phyloP scores from a whole-genome alignment of 2,113 vertebrate genomes.

The Alexandromys fortis region DNA sequence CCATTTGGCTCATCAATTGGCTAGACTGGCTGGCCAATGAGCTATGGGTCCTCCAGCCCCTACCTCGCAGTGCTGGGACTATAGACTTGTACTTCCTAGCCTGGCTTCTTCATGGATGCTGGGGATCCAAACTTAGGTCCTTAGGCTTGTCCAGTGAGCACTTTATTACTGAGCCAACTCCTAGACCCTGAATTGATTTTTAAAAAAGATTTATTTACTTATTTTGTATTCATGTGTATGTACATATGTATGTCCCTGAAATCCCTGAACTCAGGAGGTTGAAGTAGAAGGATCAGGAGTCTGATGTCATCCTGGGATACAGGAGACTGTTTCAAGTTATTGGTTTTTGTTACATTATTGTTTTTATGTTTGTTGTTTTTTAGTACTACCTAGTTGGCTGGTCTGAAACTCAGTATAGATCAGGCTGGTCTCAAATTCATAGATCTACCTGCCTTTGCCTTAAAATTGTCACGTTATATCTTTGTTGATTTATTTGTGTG shows the following conservation, averaged over 20 bases:
- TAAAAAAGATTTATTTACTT: background rate
- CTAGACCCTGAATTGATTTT: background rate
- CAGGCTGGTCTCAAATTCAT: background rate
- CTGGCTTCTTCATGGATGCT: background rate
- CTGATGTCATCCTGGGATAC: background rate
- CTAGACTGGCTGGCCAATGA: background rate
- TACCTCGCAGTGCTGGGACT: background rate
- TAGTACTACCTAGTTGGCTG: background rate
- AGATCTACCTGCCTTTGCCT: background rate
- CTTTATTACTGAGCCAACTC: background rate
- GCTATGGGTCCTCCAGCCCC: background rate
- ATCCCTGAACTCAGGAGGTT: background rate
- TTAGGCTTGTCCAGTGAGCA: background rate
- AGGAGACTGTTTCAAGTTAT: background rate
- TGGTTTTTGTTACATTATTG: background rate
- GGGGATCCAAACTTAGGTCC: background rate
- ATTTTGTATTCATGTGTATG: background rate
- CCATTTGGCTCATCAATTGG: background rate
- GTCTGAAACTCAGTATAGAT: background rate
- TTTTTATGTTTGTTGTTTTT: background rate
- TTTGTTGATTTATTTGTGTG: background rate
- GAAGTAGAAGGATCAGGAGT: background rate
- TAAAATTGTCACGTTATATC: background rate
- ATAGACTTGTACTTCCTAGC: background rate
- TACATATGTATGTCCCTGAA: background rate